Evolutionary conservation across 2,888 invertebrate genomes (phyloP).

Genomic region (Eledone cirrhosa): DNA sequence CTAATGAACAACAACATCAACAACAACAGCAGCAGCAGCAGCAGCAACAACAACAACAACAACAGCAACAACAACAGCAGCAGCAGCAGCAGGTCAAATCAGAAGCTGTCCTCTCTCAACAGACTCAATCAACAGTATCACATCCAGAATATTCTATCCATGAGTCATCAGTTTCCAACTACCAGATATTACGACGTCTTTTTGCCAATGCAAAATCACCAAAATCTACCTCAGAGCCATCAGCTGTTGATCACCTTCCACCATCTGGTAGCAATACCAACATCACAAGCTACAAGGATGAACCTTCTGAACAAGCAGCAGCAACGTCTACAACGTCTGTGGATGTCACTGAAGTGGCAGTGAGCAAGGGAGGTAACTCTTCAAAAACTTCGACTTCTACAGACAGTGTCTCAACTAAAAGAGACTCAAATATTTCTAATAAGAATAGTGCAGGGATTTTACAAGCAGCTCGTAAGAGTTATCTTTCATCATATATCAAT

Average conservation of each 20-base stretch:
- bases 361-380: conserved; percentile 20
- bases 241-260: conserved; percentile 16
- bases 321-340: conserved; percentile 17
- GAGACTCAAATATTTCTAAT: conserved; percentile 25
- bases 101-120: background rate
- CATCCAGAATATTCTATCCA: conserved; percentile 12
- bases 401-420: conserved; percentile 23
- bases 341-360: conserved; percentile 18
- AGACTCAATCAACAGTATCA: background rate
- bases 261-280: background rate
- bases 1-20: conserved; percentile 16
- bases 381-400: conserved; percentile 26
- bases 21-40: too few species aligned
- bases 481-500: conserved; percentile 27
- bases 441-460: conserved; percentile 26
- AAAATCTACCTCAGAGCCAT: conserved; percentile 27
- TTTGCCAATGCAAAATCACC: conserved; percentile 28
- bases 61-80: background rate
- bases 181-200: conserved; percentile 28
- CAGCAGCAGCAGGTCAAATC: background rate
- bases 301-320: background rate
- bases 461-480: conserved; percentile 17
- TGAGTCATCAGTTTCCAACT: conserved; percentile 26
- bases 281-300: conserved; percentile 20
- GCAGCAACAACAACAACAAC: background rate